These are phyloP conservation scores for Cebuella pygmaea DNA, from an alignment of 2,797 vertebrate species.

Conservation along the genomic window DNA sequence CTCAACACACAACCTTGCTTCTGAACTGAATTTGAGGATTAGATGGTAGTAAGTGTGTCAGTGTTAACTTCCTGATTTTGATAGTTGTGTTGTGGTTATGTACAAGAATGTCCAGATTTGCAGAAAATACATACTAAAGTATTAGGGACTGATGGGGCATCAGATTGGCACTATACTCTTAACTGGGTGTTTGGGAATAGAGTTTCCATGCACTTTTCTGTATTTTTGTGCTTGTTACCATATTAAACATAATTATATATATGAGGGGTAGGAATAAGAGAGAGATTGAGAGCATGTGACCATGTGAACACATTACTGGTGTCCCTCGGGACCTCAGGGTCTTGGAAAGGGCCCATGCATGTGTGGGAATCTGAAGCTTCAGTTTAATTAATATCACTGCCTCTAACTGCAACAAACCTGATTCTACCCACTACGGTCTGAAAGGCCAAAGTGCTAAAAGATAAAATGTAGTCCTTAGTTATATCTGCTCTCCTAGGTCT, in stretches of 20 bases:
- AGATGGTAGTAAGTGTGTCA: neutral
- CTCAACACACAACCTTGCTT: neutral
- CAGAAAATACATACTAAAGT: neutral
- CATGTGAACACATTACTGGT: neutral
- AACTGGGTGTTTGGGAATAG: neutral
- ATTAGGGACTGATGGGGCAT: neutral
- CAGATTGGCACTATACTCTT: neutral
- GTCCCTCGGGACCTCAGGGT: neutral
- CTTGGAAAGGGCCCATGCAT: neutral
- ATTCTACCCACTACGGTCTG: neutral
- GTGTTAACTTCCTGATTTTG: neutral
- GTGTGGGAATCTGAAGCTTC: neutral
- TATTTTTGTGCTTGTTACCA: neutral
- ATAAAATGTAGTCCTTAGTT: neutral
- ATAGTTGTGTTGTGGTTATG: neutral
- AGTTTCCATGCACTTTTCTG: neutral
- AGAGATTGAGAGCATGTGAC: neutral
- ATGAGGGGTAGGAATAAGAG: neutral
- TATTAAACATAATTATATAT: neutral
- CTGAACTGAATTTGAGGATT: neutral
- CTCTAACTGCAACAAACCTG: neutral
- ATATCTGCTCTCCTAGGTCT: neutral
- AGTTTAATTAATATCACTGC: neutral
- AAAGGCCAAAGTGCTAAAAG: neutral
- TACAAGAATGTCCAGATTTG: neutral